phyloP scores from a whole-genome alignment of 2,113 vertebrate genomes.

The Nothocercus nigrocapillus region DNA sequence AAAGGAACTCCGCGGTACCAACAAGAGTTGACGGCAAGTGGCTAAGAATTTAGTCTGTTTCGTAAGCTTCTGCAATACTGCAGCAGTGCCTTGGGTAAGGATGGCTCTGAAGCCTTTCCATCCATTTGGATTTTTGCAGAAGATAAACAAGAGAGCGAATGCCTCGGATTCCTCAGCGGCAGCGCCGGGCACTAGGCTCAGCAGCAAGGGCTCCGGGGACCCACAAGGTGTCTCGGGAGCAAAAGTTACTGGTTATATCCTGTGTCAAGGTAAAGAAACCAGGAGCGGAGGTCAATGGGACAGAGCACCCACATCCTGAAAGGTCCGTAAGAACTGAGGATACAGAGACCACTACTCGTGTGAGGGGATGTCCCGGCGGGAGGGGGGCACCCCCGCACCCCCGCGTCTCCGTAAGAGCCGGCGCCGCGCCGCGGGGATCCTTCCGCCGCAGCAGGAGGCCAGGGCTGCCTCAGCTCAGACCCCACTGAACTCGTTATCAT shows the following conservation, averaged over 20 bases:
- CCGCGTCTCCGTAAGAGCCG: background rate
- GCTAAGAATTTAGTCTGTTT: background rate
- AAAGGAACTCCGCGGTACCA: background rate
- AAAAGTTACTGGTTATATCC: background rate
- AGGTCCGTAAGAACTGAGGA: background rate
- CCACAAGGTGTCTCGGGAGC: background rate
- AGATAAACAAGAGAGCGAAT: background rate
- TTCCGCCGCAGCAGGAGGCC: background rate
- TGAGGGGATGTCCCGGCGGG: background rate
- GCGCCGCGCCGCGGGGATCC: rapidly evolving
- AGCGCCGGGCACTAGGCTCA: background rate
- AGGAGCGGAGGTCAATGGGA: background rate
- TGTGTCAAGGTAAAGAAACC: background rate
- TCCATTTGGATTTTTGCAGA: background rate
- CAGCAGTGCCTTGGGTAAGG: background rate
- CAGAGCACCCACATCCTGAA: background rate
- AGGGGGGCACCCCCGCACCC: rapidly evolving
- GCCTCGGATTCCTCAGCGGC: background rate
- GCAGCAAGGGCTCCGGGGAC: background rate
- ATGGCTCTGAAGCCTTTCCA: background rate
- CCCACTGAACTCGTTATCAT: background rate
- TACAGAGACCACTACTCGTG: background rate
- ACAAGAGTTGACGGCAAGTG: background rate
- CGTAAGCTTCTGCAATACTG: background rate
- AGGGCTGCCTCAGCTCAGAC: background rate